Conservation (phyloP, 2,888 invertebrate genomes). For the Apoderus coryli region DNA sequence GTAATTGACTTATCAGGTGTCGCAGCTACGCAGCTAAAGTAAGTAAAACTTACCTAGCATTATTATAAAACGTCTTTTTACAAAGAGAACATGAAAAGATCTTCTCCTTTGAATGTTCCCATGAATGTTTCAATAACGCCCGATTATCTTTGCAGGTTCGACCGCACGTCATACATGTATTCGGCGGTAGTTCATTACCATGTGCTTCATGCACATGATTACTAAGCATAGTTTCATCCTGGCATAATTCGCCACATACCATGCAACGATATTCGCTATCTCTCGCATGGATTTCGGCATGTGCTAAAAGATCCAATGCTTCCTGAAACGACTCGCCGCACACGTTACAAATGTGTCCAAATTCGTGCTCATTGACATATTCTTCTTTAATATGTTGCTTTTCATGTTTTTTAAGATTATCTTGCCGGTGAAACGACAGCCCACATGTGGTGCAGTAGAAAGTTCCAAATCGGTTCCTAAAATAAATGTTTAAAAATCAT, state of each 20-base stretch:
- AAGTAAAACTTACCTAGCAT: no score
- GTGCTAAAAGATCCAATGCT: conserved; percentile 60
- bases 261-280: conserved; percentile 43
- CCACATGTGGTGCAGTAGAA: conserved; percentile 61
- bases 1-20: no score
- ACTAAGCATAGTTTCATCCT: conserved; percentile 46
- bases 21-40: no score
- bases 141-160: conserved; percentile 53
- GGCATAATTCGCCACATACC: conserved; percentile 48
- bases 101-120: conserved; percentile 48
- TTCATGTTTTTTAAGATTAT: conserved; percentile 55
- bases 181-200: conserved; percentile 43
- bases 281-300: conserved; percentile 63
- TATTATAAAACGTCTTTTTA: conserved; percentile 55
- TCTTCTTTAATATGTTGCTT: conserved; percentile 32
- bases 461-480: conserved; percentile 40
- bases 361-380: conserved; percentile 32
- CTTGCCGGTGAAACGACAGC: conserved; percentile 62
- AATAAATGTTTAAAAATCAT: no score
- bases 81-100: conserved; percentile 49
- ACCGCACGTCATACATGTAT: conserved; percentile 51
- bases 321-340: conserved; percentile 67
- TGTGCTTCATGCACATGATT: conserved; percentile 45
- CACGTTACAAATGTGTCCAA: conserved; percentile 57
- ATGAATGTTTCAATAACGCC: conserved; percentile 51